Evolutionary conservation across 2,797 vertebrate species (phyloP), one percentile per base, ranked within the genome.

Genomic region (Periophthalmus magnuspinnatus): DNA sequence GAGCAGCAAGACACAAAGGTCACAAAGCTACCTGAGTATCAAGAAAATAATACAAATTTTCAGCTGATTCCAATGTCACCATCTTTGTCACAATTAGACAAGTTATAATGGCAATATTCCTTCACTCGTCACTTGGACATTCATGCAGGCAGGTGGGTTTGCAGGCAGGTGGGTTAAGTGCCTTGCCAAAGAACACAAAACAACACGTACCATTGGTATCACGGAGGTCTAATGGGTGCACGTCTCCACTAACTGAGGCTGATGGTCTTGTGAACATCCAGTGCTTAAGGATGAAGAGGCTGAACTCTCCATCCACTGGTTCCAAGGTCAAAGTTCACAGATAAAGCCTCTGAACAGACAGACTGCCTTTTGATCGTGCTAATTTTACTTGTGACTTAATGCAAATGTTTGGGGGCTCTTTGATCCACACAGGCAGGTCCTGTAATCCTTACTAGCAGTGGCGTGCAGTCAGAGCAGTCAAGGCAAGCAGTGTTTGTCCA

Each of bases 281-380:
- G 67, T 61, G 21, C 67, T 75, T 28, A 28, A 28, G 28, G 28
- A 59, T 33, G n/a, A 67, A 45, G 55, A 70, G 72, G 52, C 60
- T 79, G 76, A 81, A 69, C 73, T 80, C 64, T 63, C 28, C 72
- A 70, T 65, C 69, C 68, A 66, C 65, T 57, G 45, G 72, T 50
- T 65, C 60, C 21, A 33, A 63, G 80, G 83, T 84, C 76, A 86
- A 70, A 81, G 78, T 70, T 76, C 65, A 61, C 0, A 74, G 76
- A 74, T 85, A 73, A 85, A 82, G 71, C 73, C 75, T 61, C 16
- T 58, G 69, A 80, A 70, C 74, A 70, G 67, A 80, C 69, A 67
- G 57, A 54, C 13, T 17, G 52, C 75, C 72, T 68, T 74, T 78
- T 77, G 77, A 81, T 55, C 21, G 28, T 69, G 65, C 73, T 67